Conservation (phyloP, 2,113 vertebrate species). For the Gambusia holbrooki region DNA sequence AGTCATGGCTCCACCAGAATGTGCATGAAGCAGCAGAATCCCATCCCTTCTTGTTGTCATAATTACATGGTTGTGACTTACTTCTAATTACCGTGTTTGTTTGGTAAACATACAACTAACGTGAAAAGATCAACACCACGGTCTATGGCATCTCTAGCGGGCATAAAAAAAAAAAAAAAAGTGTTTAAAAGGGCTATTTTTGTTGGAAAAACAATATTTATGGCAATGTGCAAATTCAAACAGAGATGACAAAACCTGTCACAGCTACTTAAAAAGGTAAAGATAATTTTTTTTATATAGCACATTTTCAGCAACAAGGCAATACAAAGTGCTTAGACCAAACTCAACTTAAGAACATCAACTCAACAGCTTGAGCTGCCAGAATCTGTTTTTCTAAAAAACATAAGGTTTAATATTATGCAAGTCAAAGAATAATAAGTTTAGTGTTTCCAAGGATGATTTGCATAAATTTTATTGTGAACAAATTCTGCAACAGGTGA, state of each 20-base stretch:
- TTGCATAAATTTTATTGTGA: background rate
- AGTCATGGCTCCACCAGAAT: background rate
- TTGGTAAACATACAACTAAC: background rate
- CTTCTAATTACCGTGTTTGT: background rate
- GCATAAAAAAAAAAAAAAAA: no score
- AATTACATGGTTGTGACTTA: background rate
- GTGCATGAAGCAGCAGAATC: background rate
- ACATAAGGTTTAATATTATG: constrained; percentile 33
- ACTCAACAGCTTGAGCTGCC: background rate
- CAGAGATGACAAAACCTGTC: no score
- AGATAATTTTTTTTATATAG: no score
- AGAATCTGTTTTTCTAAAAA: background rate
- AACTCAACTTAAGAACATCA: no score
- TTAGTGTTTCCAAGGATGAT: background rate
- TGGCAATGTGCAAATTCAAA: no score
- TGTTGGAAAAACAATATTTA: no score
- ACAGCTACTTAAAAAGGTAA: no score
- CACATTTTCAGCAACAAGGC: no score
- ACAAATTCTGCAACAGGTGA: background rate
- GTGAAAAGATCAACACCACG: background rate
- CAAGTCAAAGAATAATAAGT: constrained; percentile 31
- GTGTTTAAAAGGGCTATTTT: no score
- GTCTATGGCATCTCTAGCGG: no score
- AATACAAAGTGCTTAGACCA: no score
- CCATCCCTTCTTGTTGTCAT: background rate